Percentiles rank a stretch among this genome's conserved stretches.
phyloP scores from a whole-genome alignment of 2,797 vertebrate genomes.

The Argyrosomus regius region DNA sequence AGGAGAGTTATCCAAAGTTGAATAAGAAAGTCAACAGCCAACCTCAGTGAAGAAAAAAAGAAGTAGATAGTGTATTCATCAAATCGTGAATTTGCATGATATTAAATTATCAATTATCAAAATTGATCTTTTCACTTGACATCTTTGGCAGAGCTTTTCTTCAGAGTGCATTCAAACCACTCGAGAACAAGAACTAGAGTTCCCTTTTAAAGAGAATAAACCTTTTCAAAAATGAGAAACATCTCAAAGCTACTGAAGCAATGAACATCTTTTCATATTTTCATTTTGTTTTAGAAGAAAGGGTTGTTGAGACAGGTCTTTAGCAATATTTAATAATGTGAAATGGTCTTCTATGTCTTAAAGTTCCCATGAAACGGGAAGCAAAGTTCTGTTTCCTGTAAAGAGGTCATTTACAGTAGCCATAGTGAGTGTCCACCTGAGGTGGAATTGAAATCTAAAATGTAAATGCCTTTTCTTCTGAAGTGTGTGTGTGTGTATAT shows the following conservation, averaged over 20 bases:
- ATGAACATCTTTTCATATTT: too few relatives aligned
- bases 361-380: too few relatives aligned
- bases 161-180: neutral
- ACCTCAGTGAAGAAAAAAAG: neutral
- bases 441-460: slow-evolving; percentile 52
- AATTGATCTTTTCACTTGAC: neutral
- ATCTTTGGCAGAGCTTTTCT: neutral
- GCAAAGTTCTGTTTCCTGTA: too few relatives aligned
- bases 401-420: too few relatives aligned
- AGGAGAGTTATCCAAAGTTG: slow-evolving; percentile 7
- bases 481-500: slow-evolving; percentile 24
- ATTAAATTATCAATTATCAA: neutral
- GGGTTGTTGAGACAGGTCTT: too few relatives aligned
- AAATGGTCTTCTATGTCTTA: too few relatives aligned
- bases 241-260: too few relatives aligned
- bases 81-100: neutral
- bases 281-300: too few relatives aligned
- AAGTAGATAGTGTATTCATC: neutral
- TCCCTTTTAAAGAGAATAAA: too few relatives aligned
- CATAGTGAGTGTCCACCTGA: neutral
- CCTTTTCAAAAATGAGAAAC: too few relatives aligned
- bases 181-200: neutral
- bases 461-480: slow-evolving; percentile 55
- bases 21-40: neutral
- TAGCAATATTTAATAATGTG: too few relatives aligned